Base-by-base conservation (phyloP, 2,113 vertebrate genomes). In the Brachypteracias leptosomus region DNA sequence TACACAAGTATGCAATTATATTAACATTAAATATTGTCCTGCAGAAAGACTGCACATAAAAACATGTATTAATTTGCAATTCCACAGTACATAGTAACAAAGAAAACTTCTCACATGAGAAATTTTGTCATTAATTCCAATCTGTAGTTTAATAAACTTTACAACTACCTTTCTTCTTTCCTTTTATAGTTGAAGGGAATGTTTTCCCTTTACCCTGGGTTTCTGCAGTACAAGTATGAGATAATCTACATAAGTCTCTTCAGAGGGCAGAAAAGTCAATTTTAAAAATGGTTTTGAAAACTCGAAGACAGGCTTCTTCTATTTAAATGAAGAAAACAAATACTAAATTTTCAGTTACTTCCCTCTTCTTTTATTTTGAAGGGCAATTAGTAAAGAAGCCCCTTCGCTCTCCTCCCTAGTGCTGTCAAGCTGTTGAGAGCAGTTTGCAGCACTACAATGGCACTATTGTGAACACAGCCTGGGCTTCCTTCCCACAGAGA, bases 381-480 rank as follows among this genome's bases (percentile, higher is more conserved):
- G 88, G 96, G 96, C 98, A 99, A 99, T 99, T 99, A 99, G 97
- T 92, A 97, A 98, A 97, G 96, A 96, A 96, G 96, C 96, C 96
- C 94, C 95, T 97, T 95, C 42, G 6, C 82, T 96, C 96, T 97
- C 96, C 97, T 98, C 95, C 93, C 95, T 62, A 96, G 96, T 89
- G 97, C 97, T 94, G 96, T 97, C 98, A 98, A 98, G 98, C 98
- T 98, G 98, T 98, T 98, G 98, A 97, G 96, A 98, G 98, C 98
- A 97, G 98, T 98, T 97, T 98, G 97, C 96, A 96, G 98, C 96
- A 98, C 97, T 89, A 98, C 99, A 99, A 99, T 99, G 96, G 98
- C 95, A 97, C 97, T 98, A 99, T 99, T 99, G 99, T 99, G 98
- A 98, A 98, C 97, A 96, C 97, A 98, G 98, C 98, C 98, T 98